These are phyloP conservation scores for Physocephala rufipes DNA, from an alignment of 2,888 invertebrate species.

Conservation along the genomic window DNA sequence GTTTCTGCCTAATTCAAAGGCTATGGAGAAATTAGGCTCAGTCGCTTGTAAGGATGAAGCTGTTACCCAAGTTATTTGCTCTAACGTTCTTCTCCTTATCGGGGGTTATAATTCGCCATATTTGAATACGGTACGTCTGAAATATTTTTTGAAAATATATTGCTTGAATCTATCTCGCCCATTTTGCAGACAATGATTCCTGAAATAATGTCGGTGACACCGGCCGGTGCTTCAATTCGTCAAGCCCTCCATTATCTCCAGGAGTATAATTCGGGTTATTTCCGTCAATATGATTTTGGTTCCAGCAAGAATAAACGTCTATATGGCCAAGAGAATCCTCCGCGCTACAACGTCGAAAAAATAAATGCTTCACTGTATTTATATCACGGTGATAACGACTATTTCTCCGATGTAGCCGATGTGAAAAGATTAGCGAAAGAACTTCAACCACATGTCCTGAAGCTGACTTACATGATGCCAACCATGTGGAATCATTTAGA, in stretches of 20 bases:
- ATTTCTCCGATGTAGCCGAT: constrained; percentile 51
- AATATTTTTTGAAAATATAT: neutral
- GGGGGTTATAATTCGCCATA: constrained; percentile 43
- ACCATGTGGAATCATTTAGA: constrained; percentile 47
- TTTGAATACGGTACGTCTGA: constrained; percentile 32
- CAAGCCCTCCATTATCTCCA: constrained; percentile 56
- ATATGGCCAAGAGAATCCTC: constrained; percentile 48
- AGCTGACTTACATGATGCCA: constrained; percentile 9
- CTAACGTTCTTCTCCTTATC: constrained; percentile 40
- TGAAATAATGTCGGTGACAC: constrained; percentile 48
- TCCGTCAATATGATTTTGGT: constrained; percentile 53
- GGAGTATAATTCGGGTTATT: constrained; percentile 50
- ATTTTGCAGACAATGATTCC: constrained; percentile 46
- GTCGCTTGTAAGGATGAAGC: constrained; percentile 59
- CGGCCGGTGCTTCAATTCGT: constrained; percentile 54
- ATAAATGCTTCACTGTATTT: constrained; percentile 47
- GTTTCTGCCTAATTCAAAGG: constrained; percentile 48
- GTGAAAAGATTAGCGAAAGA: constrained; percentile 43
- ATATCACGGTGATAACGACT: constrained; percentile 54
- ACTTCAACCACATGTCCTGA: constrained; percentile 5
- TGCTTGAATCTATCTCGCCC: neutral
- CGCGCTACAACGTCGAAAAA: constrained; percentile 50
- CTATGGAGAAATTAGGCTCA: constrained; percentile 60
- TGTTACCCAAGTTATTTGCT: constrained; percentile 37
- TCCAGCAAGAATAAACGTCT: constrained; percentile 43